Evolutionary conservation across 2,888 invertebrate genomes (phyloP), one percentile per base, ranked within the genome.

Genomic region (Chalcosyrphus nemorum): DNA sequence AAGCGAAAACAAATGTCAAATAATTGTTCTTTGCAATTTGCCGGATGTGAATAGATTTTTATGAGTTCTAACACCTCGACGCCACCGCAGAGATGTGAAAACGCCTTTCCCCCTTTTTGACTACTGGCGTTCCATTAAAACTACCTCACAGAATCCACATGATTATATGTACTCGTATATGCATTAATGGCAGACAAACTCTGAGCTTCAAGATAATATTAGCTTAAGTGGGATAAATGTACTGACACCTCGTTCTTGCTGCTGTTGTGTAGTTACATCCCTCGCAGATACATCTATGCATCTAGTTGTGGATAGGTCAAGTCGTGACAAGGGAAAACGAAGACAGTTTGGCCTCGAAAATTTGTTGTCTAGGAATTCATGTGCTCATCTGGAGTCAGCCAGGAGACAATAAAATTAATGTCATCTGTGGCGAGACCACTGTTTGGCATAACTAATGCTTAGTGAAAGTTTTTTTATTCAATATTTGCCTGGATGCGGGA

Each of bases 241-340:
- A n/a, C 66, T 47, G 47, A 57, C 75, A 47, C 35, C 70, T 65
- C 68, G 47, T 47, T 63, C 61, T 47, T 47, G n/a, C n/a, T n/a
- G 57, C 50, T 56, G 59, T 1, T 50, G 24, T n/a, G 3, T 19
- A 1, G 7, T 21, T 21, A 17, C 41, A 65, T 63, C 50, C 45
- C 38, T 7, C 21, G 32, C 15, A n/a, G 43, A 24, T 2, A n/a
- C n/a, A 6, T 0, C n/a, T 19, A 5, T 45, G 2, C 29, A 29
- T 7, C 27, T 5, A 27, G 27, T 5, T 24, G 29, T 63, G 47
- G 27, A 52, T 13, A 35, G 82, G 72, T 78, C 72, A 82, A 41
- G 13, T 82, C 82, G 82, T 82, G 82, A 82, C 78, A 63, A 78
- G 78, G 82, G 78, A 82, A 82, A 82, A 59, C 61, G 50, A 78